A percentile compares a stretch with the other conserved stretches of the same genome.
Evolutionary conservation across 2,113 vertebrate genomes (phyloP).

Genomic region (Tinamus guttatus): DNA sequence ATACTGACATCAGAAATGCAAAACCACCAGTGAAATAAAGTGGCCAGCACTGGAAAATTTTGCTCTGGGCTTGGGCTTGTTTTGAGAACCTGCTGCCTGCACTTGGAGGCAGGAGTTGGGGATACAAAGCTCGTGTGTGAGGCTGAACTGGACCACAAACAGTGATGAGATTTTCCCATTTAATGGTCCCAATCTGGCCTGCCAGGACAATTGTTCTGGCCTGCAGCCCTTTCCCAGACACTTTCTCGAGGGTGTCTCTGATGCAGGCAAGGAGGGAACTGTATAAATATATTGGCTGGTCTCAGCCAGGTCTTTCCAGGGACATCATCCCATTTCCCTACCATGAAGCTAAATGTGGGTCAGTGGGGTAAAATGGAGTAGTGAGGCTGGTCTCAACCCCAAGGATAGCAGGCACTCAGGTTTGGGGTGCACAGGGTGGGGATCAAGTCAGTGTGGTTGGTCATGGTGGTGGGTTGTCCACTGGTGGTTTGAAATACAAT

Average conservation of each 20-base stretch:
- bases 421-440: background rate
- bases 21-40: conserved; percentile 32
- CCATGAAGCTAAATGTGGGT: accelerated
- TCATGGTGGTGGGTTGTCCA: accelerated
- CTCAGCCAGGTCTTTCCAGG: background rate
- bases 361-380: background rate
- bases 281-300: accelerated
- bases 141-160: background rate
- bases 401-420: too few species aligned
- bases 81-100: background rate
- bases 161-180: background rate
- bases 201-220: background rate
- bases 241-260: background rate
- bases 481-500: background rate
- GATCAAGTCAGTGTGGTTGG: background rate
- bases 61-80: background rate
- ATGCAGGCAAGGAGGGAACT: accelerated
- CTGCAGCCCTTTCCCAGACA: background rate
- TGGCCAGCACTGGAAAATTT: conserved; percentile 7
- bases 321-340: background rate
- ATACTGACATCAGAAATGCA: conserved; percentile 54
- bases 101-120: background rate
- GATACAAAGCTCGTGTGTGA: background rate
- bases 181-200: background rate
- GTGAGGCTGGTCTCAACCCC: background rate